These are phyloP conservation scores for Abrostola triplasia DNA, from an alignment of 2,888 invertebrate species.

Conservation along the genomic window DNA sequence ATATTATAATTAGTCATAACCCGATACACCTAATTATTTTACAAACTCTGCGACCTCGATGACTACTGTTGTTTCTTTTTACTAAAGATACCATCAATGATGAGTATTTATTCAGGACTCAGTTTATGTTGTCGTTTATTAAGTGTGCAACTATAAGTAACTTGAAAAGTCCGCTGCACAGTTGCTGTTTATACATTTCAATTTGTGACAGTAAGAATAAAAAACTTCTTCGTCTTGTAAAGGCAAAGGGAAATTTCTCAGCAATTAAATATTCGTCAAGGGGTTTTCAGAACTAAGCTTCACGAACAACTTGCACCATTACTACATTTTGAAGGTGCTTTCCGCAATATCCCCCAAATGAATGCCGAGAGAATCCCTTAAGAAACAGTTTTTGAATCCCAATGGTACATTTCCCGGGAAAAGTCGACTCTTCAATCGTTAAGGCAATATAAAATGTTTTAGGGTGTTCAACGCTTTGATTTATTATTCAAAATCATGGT, in stretches of 20 bases:
- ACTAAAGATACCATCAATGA: too few relatives aligned
- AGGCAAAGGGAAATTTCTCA: constrained; percentile 44
- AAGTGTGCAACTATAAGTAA: too few relatives aligned
- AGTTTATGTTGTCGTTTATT: too few relatives aligned
- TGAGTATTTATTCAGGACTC: too few relatives aligned
- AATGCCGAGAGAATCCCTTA: constrained; percentile 72
- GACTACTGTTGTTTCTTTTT: too few relatives aligned
- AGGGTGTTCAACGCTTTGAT: constrained; percentile 48
- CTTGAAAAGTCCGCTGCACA: too few relatives aligned
- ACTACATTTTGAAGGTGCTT: constrained; percentile 69
- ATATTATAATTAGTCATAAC: not conserved
- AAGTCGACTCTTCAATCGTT: constrained; percentile 67
- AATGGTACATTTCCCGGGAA: constrained; percentile 68
- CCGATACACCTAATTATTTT: too few relatives aligned
- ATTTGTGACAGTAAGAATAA: not conserved
- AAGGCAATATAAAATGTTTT: constrained; percentile 71
- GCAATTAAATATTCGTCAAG: constrained; percentile 59
- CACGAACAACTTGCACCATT: constrained; percentile 60
- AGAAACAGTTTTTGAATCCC: constrained; percentile 74
- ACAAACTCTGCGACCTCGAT: too few relatives aligned
- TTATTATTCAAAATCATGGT: constrained; percentile 17
- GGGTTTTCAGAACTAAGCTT: constrained; percentile 59
- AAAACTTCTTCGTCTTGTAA: constrained; percentile 19
- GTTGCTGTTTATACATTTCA: not conserved
- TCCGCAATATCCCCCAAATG: constrained; percentile 73